A percentile compares a stretch with the other conserved stretches of the same genome.
Conservation (phyloP, 1,140 invertebrate genomes). For the Microvelia longipes region DNA sequence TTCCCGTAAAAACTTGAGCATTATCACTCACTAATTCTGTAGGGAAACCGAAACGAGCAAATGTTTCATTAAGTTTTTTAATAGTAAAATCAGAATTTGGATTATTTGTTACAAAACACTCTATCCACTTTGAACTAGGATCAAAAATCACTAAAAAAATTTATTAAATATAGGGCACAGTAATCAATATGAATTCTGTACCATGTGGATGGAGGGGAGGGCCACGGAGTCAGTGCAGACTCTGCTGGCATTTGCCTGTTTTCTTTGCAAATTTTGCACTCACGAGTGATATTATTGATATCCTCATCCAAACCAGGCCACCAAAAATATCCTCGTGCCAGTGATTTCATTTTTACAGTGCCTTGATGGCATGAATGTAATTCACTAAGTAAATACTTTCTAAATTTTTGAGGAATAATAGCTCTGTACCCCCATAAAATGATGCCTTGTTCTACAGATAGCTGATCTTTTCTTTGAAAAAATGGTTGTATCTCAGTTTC, state of each 20-base stretch:
- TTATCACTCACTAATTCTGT: not conserved
- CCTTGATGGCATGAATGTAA: not conserved
- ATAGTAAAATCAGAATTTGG: not conserved
- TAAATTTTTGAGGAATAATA: not conserved
- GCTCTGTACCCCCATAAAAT: not conserved
- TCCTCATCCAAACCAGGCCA: not conserved
- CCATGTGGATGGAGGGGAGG: not conserved
- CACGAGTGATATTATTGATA: not conserved
- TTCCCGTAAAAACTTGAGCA: not conserved
- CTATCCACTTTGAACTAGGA: not conserved
- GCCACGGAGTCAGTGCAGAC: not conserved
- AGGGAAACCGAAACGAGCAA: not conserved
- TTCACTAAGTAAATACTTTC: not conserved
- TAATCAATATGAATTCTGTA: not conserved
- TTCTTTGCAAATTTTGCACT: not conserved
- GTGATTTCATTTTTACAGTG: not conserved
- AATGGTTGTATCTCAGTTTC: not conserved
- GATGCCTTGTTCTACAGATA: not conserved
- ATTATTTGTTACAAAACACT: not conserved
- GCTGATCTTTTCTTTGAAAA: not conserved
- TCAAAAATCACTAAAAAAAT: not conserved
- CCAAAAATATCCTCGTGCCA: not conserved
- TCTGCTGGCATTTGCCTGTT: not conserved
- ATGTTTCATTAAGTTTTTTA: not conserved
- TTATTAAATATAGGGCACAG: not conserved